Evolutionary conservation across 2,113 vertebrate genomes (phyloP).

Genomic region (Gorsachius goisagi): DNA sequence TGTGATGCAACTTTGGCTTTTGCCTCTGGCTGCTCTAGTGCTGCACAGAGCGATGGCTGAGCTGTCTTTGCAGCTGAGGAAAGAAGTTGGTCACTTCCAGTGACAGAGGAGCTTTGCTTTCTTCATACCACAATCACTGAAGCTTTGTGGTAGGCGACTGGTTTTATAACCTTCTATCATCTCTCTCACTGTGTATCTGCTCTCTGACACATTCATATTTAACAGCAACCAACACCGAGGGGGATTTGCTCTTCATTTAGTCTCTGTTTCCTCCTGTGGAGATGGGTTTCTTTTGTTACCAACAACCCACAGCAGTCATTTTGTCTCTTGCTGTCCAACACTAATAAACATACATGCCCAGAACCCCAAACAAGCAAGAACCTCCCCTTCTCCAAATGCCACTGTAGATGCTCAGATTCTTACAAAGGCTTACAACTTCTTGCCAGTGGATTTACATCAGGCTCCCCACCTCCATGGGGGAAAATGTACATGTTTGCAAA

Average conservation of each 20-base stretch:
- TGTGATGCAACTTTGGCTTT: neutral
- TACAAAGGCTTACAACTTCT: neutral
- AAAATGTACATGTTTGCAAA: neutral
- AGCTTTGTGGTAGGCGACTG: neutral
- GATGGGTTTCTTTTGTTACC: neutral
- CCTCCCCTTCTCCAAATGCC: neutral
- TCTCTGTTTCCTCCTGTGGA: neutral
- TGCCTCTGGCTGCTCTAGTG: neutral
- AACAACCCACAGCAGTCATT: neutral
- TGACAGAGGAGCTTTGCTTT: neutral
- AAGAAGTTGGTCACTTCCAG: neutral
- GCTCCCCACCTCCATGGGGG: rapidly evolving
- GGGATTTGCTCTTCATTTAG: neutral
- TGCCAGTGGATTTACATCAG: neutral
- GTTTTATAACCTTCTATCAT: neutral
- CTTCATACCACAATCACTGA: neutral
- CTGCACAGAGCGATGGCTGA: rapidly evolving
- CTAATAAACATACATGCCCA: neutral
- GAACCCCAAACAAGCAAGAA: neutral
- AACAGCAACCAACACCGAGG: neutral
- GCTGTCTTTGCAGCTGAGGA: neutral
- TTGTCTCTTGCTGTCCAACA: neutral
- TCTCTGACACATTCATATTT: neutral
- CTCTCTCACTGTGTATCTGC: neutral
- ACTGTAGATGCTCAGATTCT: neutral